Conservation (phyloP, 2,888 invertebrate species). For the Pycnomerus fuliginosus region DNA sequence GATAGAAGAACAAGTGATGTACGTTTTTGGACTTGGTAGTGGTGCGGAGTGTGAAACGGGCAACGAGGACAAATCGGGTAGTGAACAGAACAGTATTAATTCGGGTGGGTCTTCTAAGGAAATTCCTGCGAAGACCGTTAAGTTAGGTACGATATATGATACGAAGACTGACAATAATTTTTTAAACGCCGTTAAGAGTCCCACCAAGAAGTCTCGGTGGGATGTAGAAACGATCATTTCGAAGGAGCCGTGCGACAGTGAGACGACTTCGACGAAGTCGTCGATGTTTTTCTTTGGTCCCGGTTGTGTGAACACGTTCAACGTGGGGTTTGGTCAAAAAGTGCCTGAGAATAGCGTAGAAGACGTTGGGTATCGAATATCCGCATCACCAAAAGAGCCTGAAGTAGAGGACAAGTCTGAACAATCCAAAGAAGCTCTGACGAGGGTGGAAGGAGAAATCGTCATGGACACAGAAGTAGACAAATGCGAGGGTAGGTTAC, state of each 20-base stretch:
- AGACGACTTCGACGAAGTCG: constrained; percentile 39
- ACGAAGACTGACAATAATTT: constrained; percentile 40
- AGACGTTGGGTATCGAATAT: constrained; percentile 17
- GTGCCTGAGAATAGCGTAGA: constrained; percentile 17
- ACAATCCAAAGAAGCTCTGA: background rate
- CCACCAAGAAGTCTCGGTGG: constrained; percentile 52
- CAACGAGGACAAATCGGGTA: constrained; percentile 54
- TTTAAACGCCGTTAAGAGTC: constrained; percentile 20
- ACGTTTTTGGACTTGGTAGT: constrained; percentile 69
- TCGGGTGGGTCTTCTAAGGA: constrained; percentile 28
- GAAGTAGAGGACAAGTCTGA: constrained; percentile 5
- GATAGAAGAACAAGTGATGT: constrained; percentile 71
- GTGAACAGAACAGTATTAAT: constrained; percentile 12
- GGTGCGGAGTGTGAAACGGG: constrained; percentile 75
- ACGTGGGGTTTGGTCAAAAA: constrained; percentile 32
- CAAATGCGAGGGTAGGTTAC: background rate
- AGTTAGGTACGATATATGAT: constrained; percentile 41
- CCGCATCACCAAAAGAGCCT: constrained; percentile 5
- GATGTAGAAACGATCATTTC: constrained; percentile 47
- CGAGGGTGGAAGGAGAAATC: background rate
- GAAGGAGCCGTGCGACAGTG: constrained; percentile 27
- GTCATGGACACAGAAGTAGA: background rate
- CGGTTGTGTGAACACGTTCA: constrained; percentile 52
- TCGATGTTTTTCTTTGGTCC: constrained; percentile 55
- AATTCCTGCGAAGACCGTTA: constrained; percentile 33